A percentile compares a stretch with the other conserved stretches of the same genome.
Evolutionary conservation across 2,888 invertebrate genomes (phyloP).

Genomic region (Nineta flava): DNA sequence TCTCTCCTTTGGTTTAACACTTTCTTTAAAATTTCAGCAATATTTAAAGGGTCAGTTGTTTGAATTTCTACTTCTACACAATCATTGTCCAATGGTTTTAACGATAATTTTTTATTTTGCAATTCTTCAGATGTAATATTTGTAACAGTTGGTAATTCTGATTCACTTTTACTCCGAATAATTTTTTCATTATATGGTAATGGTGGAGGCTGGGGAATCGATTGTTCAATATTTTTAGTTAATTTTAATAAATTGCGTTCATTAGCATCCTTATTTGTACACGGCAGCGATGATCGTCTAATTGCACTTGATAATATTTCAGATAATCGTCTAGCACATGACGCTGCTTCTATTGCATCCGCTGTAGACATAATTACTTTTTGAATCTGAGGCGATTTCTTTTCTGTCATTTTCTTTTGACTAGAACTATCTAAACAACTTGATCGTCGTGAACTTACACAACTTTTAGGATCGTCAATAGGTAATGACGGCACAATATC

Average conservation of each 20-base stretch:
- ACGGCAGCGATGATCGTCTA: constrained; percentile 15
- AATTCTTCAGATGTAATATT: constrained; percentile 13
- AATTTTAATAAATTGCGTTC: constrained; percentile 3
- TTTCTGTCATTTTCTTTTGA: background rate
- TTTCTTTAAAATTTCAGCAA: constrained; percentile 26
- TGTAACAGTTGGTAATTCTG: background rate
- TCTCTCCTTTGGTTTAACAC: constrained; percentile 26
- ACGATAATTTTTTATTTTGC: constrained; percentile 20
- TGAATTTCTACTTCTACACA: constrained; percentile 23
- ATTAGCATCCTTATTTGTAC: constrained; percentile 1
- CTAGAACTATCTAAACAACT: background rate
- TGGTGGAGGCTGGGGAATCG: constrained; percentile 6
- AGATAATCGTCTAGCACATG: constrained; percentile 23
- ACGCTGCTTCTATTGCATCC: constrained; percentile 24
- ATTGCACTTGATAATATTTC: constrained; percentile 26
- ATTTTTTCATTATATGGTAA: background rate
- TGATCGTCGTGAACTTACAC: background rate
- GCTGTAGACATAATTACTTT: constrained; percentile 21
- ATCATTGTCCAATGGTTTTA: constrained; percentile 18
- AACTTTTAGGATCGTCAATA: background rate
- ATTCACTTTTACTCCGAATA: constrained; percentile 5
- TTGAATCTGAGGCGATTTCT: constrained; percentile 7
- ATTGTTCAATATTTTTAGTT: constrained; percentile 14
- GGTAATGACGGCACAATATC: background rate
- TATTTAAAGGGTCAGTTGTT: constrained; percentile 22